Percentiles rank a stretch among this genome's conserved stretches.
phyloP scores from a whole-genome alignment of 1,140 invertebrate species.

The Nomia melanderi region DNA sequence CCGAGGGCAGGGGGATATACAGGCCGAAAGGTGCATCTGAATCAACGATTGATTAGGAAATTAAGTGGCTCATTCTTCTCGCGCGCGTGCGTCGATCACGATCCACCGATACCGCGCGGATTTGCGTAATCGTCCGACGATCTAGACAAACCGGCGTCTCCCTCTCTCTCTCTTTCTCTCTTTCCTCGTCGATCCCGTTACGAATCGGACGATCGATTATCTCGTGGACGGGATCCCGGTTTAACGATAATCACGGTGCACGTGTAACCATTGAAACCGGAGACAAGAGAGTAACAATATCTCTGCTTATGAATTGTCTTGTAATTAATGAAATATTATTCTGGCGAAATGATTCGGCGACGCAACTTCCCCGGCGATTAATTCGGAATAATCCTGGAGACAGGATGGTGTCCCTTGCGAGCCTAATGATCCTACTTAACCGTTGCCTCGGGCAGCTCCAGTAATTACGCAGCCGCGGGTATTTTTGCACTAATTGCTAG shows the following conservation, averaged over 20 bases:
- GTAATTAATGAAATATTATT: too few species aligned
- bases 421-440: not conserved
- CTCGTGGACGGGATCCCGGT: not conserved
- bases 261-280: too few species aligned
- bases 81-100: constrained; percentile 60
- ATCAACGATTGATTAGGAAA: constrained; percentile 80
- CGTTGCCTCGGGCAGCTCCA: rapidly evolving
- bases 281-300: too few species aligned
- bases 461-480: constrained; percentile 18
- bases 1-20: constrained; percentile 57
- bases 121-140: constrained; percentile 67
- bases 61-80: constrained; percentile 78
- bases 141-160: constrained; percentile 22
- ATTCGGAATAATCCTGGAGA: not conserved
- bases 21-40: constrained; percentile 79
- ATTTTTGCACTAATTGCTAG: constrained; percentile 25
- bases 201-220: constrained; percentile 4
- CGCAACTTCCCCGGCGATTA: not conserved
- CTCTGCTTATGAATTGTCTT: too few species aligned
- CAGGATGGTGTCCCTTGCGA: not conserved
- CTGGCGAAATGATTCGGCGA: too few species aligned
- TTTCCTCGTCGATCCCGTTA: not conserved
- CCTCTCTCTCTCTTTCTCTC: not conserved
- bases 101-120: constrained; percentile 59
- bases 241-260: too few species aligned